phyloP scores from a whole-genome alignment of 2,113 vertebrate genomes.

The Cinclus mexicanus region DNA sequence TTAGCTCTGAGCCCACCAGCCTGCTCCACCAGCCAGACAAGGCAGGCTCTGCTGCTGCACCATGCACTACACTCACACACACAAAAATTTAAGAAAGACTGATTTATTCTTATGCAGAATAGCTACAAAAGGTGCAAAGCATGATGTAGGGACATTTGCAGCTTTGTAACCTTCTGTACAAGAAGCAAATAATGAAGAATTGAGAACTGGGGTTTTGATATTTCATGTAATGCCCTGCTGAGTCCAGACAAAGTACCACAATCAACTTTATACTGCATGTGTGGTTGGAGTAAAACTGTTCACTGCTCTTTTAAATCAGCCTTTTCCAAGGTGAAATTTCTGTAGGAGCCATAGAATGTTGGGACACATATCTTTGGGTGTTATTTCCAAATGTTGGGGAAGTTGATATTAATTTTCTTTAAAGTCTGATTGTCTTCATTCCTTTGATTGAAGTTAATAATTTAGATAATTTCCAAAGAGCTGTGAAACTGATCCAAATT shows the following conservation, averaged over 20 bases:
- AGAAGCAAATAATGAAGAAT: background rate
- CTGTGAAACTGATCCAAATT: background rate
- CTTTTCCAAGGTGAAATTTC: background rate
- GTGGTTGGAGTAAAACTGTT: background rate
- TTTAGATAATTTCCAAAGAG: background rate
- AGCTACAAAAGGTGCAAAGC: background rate
- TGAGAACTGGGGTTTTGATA: background rate
- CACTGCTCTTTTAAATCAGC: background rate
- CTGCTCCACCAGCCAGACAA: background rate
- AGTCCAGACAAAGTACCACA: background rate
- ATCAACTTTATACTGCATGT: background rate
- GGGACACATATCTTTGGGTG: background rate
- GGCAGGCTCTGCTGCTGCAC: background rate
- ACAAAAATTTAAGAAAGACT: background rate
- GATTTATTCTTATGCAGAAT: background rate
- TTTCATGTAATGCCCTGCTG: background rate
- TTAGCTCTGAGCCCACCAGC: background rate
- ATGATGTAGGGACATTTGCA: background rate
- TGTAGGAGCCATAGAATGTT: background rate
- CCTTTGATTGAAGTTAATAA: background rate
- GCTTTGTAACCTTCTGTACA: background rate
- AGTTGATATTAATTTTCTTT: background rate
- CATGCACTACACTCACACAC: background rate
- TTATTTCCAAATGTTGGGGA: background rate
- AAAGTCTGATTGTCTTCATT: background rate